Evolutionary conservation across 2,888 invertebrate species (phyloP).

Genomic region (Drosophila prostipennis): DNA sequence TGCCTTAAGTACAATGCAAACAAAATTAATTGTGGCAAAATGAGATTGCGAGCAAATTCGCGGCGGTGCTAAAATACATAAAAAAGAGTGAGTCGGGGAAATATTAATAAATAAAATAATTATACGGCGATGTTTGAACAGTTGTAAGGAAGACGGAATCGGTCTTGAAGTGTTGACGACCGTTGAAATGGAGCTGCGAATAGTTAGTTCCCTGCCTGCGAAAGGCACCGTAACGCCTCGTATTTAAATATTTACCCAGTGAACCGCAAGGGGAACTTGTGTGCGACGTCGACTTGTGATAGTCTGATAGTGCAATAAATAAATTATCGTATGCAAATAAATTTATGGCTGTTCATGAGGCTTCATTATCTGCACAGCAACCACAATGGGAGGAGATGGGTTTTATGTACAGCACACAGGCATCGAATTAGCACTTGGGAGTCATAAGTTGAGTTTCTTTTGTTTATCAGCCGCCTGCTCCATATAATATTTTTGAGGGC

Average conservation of each 20-base stretch:
- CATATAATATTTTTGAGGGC: slow-evolving; percentile 7
- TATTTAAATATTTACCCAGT: slow-evolving; percentile 38
- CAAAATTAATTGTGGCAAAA: slow-evolving; percentile 60
- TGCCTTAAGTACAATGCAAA: slow-evolving; percentile 63
- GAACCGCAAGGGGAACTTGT: slow-evolving; percentile 7
- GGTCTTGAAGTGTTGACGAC: slow-evolving; percentile 34
- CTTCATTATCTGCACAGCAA: slow-evolving; percentile 54
- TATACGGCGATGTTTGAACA: slow-evolving; percentile 63
- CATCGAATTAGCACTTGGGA: slow-evolving; percentile 62
- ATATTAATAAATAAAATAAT: slow-evolving; percentile 48
- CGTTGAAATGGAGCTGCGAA: background rate
- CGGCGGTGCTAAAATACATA: slow-evolving; percentile 21
- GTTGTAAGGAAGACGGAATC: slow-evolving; percentile 66
- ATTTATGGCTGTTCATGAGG: slow-evolving; percentile 53
- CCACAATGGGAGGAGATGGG: slow-evolving; percentile 14
- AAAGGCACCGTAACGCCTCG: slow-evolving; percentile 8
- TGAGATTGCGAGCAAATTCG: slow-evolving; percentile 58
- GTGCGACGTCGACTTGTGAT: slow-evolving; percentile 14
- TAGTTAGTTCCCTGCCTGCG: slow-evolving; percentile 4
- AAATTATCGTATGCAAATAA: slow-evolving; percentile 73
- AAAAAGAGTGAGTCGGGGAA: slow-evolving; percentile 31
- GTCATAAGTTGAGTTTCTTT: slow-evolving; percentile 21
- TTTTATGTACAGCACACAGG: slow-evolving; percentile 68
- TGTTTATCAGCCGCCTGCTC: slow-evolving; percentile 30
- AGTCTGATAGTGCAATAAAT: slow-evolving; percentile 60